Evolutionary conservation across 2,797 vertebrate genomes (phyloP), one percentile per base, ranked within the genome.

Genomic region (Rhynchonycteris naso): DNA sequence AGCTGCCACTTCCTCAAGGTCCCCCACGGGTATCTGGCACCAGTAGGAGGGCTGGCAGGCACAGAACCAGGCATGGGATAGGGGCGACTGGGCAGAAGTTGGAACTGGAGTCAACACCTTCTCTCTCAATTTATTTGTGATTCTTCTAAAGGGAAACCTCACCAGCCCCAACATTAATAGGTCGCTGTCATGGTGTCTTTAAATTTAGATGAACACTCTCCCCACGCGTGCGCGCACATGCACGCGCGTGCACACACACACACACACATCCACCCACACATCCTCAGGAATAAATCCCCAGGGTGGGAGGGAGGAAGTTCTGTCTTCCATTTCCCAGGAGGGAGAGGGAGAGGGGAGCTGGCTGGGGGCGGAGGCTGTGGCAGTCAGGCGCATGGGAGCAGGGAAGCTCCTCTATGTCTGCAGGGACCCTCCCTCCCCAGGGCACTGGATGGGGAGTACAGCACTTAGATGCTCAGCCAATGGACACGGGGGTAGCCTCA

Each of bases 171-270:
- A 80, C 86, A 92, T 68, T 92, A 88, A 96, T 86, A 97, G 83
- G 92, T 80, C 9, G 13, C 92, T 85, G 82, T 88, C 92, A 59
- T 24, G 54, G n/a, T 58, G 82, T 47, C 86, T 95, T 96, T 96
- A 97, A 95, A 96, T 96, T 94, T 96, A 96, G 96, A 88, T 4
- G 33, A 79, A 69, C 43, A 38, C 22, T 83, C 80, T 35, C 43
- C 30, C 2, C 35, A 43, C 43, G 43, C 8, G 43, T 7, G 5
- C 43, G 43, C 43, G 43, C 5, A 7, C 43, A 7, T 7, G 5
- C 43, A 5, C 43, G 43, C 43, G 43, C 21, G 2, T 9, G 26
- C 68, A 58, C 80, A 84, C 76, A 76, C 47, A 92, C 88, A 92
- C 88, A 94, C 78, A 74, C 4, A 24, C 66, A 50, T n/a, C 94